Base-by-base conservation (phyloP, 2,797 vertebrate genomes). In the Esox lucius region DNA sequence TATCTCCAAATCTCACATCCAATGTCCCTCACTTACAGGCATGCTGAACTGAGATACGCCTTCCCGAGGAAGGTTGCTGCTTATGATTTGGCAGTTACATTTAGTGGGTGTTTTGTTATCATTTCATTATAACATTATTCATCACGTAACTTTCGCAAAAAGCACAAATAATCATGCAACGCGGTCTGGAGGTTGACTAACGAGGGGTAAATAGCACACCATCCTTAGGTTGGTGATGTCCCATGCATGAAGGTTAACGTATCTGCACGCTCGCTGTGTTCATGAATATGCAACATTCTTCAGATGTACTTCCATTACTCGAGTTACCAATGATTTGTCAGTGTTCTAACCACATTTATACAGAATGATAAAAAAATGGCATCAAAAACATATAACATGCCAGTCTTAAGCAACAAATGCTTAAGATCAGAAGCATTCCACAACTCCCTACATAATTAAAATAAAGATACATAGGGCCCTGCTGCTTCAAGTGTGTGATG, bases 361-460 rank as follows among this genome's bases (percentile, higher is more conserved):
- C 11, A 62, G n/a, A 13, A 31, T 64, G 48, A 15, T 6, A 46
- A 26, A 46, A 26, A 24, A 16, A 28, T 49, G 68, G 15, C 68
- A 48, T 24, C 42, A 48, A 46, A 68, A 22, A 48, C 13, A 69
- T 24, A 16, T 48, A 48, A 28, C 42, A 69, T 1, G 17, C 42
- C n/a, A 16, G 42, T 16, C 46, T 69, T 69, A 48, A 49, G 68
- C 42, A 69, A 69, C 42, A 69, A 69, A 69, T 49, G 42, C 42
- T 26, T 42, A 48, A 48, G 12, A 68, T 48, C 35, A 15, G 9
- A 68, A 22, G 22, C 39, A 48, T 39, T 48, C 67, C 13, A 67
- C 9, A 39, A 68, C 35, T 68, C 66, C 66, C 67, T 24, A 16
- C 39, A 39, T 68, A 68, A 68, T 48, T 42, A 68, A 24, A 42